Conservation (phyloP, 2,113 vertebrate genomes). For the Echinops telfairi region DNA sequence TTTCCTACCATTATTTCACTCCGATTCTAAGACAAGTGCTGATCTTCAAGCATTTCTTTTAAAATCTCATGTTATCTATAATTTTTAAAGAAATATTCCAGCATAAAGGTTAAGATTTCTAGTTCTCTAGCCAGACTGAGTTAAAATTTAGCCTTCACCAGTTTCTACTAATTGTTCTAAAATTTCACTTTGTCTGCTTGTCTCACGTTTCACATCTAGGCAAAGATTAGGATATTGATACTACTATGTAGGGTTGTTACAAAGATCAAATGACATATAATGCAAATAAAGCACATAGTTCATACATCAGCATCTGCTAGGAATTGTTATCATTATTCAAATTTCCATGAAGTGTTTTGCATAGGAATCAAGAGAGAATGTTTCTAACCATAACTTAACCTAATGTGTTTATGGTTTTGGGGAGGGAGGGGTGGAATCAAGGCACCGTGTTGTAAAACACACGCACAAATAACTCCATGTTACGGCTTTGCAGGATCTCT, state of each 20-base stretch:
- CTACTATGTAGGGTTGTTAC: neutral
- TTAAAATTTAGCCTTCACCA: conserved; percentile 27
- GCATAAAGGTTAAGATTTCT: neutral
- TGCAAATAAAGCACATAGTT: neutral
- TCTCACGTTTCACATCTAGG: neutral
- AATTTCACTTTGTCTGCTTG: neutral
- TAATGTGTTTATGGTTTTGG: conserved; percentile 30
- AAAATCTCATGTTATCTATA: neutral
- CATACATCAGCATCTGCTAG: neutral
- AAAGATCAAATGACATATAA: neutral
- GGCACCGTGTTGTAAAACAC: neutral
- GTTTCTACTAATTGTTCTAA: neutral
- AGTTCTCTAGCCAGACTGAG: neutral
- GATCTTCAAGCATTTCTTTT: conserved; percentile 11
- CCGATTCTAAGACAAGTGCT: conserved; percentile 18
- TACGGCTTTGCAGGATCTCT: neutral
- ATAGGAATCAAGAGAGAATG: neutral
- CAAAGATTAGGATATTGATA: neutral
- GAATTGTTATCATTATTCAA: conserved; percentile 2
- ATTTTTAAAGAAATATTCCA: conserved; percentile 38
- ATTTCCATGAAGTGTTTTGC: neutral
- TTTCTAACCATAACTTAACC: neutral
- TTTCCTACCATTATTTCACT: neutral
- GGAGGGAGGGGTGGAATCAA: neutral
- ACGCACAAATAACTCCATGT: neutral